Percentiles rank a stretch among this genome's conserved stretches.
These are phyloP conservation scores for Stigmatopora argus DNA, from an alignment of 2,113 vertebrate species.

Conservation along the genomic window DNA sequence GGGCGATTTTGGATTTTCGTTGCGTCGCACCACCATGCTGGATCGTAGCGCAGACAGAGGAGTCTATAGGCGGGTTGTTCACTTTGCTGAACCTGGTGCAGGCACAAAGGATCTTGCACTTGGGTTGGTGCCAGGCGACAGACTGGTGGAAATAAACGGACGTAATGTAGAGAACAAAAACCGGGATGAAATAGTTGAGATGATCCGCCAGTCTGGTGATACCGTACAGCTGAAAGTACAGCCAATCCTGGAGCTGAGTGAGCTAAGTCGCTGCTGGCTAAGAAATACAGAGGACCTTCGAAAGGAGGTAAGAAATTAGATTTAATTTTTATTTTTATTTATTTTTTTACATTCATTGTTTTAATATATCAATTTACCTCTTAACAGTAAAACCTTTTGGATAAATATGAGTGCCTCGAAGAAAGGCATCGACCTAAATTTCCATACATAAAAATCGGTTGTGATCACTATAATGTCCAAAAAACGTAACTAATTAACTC, in stretches of 20 bases:
- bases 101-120: constrained; percentile 86
- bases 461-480: no score
- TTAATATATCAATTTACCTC: no score
- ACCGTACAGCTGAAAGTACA: constrained; percentile 89
- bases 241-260: constrained; percentile 90
- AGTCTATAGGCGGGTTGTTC: constrained; percentile 82
- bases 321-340: no score
- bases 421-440: no score
- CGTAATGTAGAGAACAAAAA: constrained; percentile 89
- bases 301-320: constrained; percentile 80
- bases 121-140: constrained; percentile 89
- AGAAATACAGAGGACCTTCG: constrained; percentile 71
- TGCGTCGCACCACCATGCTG: constrained; percentile 88
- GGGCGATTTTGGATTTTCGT: constrained; percentile 91
- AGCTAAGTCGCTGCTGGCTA: constrained; percentile 92
- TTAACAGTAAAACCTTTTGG: no score
- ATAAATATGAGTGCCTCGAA: no score
- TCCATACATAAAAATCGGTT: no score
- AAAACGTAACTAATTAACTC: no score
- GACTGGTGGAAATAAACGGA: constrained; percentile 90
- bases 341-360: no score
- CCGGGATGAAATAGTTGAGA: constrained; percentile 95
- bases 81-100: constrained; percentile 90
- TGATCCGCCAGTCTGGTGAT: constrained; percentile 95
- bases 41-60: constrained; percentile 81